Evolutionary conservation across 2,113 vertebrate genomes (phyloP).

Genomic region (Leptocoma aspasia): DNA sequence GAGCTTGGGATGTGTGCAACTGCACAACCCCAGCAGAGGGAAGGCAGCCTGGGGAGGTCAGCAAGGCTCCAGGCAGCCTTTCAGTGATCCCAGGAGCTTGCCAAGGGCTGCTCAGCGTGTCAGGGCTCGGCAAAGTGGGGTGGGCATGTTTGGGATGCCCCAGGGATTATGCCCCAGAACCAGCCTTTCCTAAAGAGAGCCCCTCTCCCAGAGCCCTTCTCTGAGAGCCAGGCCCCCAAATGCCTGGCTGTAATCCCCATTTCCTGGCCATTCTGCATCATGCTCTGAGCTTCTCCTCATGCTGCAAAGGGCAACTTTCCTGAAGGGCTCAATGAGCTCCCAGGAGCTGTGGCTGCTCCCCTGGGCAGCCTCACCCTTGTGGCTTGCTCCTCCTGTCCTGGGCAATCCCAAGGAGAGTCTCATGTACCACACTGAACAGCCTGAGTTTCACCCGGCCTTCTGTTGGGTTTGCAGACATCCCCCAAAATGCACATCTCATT

Average conservation of each 20-base stretch:
- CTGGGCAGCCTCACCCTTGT: fast-evolving
- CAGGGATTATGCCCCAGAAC: neutral
- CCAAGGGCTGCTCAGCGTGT: fast-evolving
- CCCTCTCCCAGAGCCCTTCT: neutral
- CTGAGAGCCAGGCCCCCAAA: neutral
- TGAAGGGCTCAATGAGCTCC: neutral
- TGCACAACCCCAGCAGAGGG: neutral
- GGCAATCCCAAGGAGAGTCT: fast-evolving
- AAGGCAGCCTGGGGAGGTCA: neutral
- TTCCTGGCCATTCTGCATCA: slow-evolving; percentile 62
- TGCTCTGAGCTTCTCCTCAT: slow-evolving; percentile 73
- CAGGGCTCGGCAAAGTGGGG: neutral
- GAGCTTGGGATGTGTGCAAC: too few species aligned
- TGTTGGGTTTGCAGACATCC: fast-evolving
- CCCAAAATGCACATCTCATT: neutral
- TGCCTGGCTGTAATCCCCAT: neutral
- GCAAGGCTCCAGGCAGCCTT: neutral
- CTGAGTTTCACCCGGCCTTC: neutral
- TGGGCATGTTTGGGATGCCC: fast-evolving
- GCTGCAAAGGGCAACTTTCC: slow-evolving; percentile 70
- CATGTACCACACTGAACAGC: fast-evolving
- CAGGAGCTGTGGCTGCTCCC: neutral
- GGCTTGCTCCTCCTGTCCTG: neutral
- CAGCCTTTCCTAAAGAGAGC: neutral
- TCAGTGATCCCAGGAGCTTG: neutral